These are phyloP conservation scores for Ceryle rudis DNA, from an alignment of 2,797 vertebrate genomes.

Conservation along the genomic window DNA sequence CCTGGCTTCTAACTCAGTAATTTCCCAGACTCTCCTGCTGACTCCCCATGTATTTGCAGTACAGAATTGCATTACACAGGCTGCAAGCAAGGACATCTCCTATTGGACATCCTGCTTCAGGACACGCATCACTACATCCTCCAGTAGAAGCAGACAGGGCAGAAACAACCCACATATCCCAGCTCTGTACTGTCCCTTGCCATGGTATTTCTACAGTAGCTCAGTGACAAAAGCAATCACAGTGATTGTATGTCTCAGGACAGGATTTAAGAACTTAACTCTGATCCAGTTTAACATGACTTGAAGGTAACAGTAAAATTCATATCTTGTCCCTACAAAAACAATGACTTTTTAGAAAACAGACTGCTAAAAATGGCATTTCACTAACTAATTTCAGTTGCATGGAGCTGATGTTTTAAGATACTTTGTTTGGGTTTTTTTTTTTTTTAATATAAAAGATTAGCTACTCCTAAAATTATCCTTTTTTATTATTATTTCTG, in stretches of 20 bases:
- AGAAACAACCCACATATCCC: not conserved
- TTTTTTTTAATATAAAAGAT: accelerated
- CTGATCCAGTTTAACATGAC: not conserved
- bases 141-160: not conserved
- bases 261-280: not conserved
- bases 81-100: not conserved
- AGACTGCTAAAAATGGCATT: not conserved
- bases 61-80: not conserved
- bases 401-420: not conserved
- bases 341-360: not conserved
- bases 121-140: not conserved
- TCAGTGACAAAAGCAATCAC: not conserved
- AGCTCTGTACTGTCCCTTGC: not conserved
- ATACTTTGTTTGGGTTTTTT: no score
- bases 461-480: not conserved
- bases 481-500: not conserved
- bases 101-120: not conserved
- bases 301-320: not conserved
- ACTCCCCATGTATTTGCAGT: accelerated
- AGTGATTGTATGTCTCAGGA: accelerated
- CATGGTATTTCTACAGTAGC: not conserved
- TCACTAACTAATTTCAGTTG: not conserved
- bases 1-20: not conserved
- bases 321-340: not conserved
- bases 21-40: not conserved